Percentiles rank a stretch among this genome's conserved stretches.
These are phyloP conservation scores for Aphelenchoides bicaudatus DNA, from an alignment of 2,888 invertebrate species.

Conservation along the genomic window DNA sequence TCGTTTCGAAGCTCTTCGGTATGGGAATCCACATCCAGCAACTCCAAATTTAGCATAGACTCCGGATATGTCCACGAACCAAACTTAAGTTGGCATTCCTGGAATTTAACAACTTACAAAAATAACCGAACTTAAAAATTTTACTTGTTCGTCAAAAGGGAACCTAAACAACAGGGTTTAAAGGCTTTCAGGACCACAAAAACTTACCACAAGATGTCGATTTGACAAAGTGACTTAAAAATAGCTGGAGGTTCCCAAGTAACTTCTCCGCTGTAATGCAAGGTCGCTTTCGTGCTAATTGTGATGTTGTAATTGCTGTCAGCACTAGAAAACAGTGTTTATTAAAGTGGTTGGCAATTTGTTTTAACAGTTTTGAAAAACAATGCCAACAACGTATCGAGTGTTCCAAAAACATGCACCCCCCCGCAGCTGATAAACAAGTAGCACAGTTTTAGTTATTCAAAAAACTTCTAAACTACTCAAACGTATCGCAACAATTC, in stretches of 20 bases:
- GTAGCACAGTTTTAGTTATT: background rate
- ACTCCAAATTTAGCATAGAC: conserved; percentile 34
- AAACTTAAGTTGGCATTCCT: conserved; percentile 42
- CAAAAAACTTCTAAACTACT: too few species aligned
- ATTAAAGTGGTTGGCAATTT: background rate
- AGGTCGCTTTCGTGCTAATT: conserved; percentile 89
- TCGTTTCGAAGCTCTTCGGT: conserved; percentile 23
- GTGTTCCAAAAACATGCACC: too few species aligned
- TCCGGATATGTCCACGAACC: conserved; percentile 45
- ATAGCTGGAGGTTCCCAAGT: conserved; percentile 83
- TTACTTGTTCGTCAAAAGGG: conserved; percentile 43
- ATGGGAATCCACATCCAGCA: conserved; percentile 28
- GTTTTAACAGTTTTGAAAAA: too few species aligned
- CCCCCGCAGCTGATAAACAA: conserved; percentile 3
- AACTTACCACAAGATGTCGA: conserved; percentile 61
- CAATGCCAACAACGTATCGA: too few species aligned
- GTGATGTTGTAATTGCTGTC: conserved; percentile 88
- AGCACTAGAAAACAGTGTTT: conserved; percentile 62
- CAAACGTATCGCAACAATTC: too few species aligned
- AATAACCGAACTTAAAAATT: conserved; percentile 17
- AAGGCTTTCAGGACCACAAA: conserved; percentile 6
- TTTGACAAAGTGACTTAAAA: conserved; percentile 75
- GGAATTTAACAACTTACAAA: conserved; percentile 45
- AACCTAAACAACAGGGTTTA: conserved; percentile 33
- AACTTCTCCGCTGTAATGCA: conserved; percentile 72